These are phyloP conservation scores for Agrilus cyanescens DNA, from an alignment of 2,888 invertebrate genomes.

Conservation along the genomic window DNA sequence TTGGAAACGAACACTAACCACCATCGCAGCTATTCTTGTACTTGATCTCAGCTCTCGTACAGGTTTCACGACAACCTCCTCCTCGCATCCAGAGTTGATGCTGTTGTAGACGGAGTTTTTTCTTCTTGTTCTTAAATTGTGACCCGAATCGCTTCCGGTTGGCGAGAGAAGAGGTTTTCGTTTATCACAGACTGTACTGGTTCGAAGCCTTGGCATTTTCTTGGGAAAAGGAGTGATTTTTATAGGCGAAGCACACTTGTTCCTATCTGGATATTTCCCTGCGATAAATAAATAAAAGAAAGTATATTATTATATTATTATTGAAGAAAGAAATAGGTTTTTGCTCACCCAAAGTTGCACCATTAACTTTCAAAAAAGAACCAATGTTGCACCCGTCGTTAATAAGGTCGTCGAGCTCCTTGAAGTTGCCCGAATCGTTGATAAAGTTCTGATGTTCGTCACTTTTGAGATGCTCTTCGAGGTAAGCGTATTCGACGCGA, in stretches of 20 bases:
- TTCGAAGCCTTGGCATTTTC: slow-evolving; percentile 23
- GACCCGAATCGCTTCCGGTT: slow-evolving; percentile 27
- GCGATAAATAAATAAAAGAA: background rate
- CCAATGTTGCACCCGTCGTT: slow-evolving; percentile 52
- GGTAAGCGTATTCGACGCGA: slow-evolving; percentile 58
- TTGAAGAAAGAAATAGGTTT: background rate
- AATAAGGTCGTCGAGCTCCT: slow-evolving; percentile 62
- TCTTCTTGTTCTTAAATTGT: slow-evolving; percentile 32
- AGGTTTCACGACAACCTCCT: slow-evolving; percentile 29
- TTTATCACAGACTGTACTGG: slow-evolving; percentile 19
- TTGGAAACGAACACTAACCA: background rate
- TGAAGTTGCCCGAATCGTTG: slow-evolving; percentile 61
- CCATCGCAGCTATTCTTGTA: slow-evolving; percentile 2
- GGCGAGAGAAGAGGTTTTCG: slow-evolving; percentile 23
- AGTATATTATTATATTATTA: background rate
- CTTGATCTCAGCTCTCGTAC: slow-evolving; percentile 26
- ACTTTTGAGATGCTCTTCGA: slow-evolving; percentile 59
- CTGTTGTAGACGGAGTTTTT: slow-evolving; percentile 26
- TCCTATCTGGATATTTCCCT: background rate
- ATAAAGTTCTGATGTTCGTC: slow-evolving; percentile 64
- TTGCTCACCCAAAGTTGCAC: slow-evolving; percentile 28
- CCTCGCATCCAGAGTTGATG: slow-evolving; percentile 32
- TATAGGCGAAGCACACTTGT: slow-evolving; percentile 7
- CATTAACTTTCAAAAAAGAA: slow-evolving; percentile 51
- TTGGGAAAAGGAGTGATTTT: slow-evolving; percentile 2